phyloP scores from a whole-genome alignment of 2,113 vertebrate species.

The Hippocampus barbouri region DNA sequence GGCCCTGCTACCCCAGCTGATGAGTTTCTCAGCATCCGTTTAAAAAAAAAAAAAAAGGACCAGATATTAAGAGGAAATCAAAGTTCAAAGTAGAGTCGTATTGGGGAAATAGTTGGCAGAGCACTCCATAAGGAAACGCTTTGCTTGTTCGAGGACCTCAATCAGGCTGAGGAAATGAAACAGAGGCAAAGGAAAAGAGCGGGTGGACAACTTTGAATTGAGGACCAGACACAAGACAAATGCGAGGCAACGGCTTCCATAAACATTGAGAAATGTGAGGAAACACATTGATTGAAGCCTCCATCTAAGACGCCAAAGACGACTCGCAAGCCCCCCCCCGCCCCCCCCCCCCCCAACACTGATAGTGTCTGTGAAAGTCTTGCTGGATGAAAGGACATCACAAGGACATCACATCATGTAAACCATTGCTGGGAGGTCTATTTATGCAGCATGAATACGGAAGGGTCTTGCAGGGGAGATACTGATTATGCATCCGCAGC shows the following conservation, averaged over 20 bases:
- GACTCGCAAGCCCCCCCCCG: conserved; percentile 1
- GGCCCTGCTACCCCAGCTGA: conserved; percentile 57
- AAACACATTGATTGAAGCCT: conserved; percentile 52
- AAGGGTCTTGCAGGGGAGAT: conserved; percentile 34
- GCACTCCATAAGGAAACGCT: conserved; percentile 64
- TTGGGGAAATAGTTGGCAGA: conserved; percentile 60
- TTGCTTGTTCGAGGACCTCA: conserved; percentile 63
- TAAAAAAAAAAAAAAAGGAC: conserved; percentile 25
- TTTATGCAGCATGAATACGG: conserved; percentile 50
- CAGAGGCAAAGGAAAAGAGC: conserved; percentile 33
- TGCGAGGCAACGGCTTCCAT: conserved; percentile 53
- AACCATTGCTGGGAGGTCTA: conserved; percentile 46
- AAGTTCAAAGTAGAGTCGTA: conserved; percentile 64
- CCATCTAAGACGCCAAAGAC: conserved; percentile 25
- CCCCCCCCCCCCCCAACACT: conserved; percentile 23
- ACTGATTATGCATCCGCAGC: conserved; percentile 37
- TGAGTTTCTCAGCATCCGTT: conserved; percentile 62
- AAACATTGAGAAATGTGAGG: conserved; percentile 50
- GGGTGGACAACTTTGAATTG: conserved; percentile 45
- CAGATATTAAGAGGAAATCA: conserved; percentile 62
- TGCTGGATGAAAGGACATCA: conserved; percentile 56
- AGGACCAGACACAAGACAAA: conserved; percentile 53
- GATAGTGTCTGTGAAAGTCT: conserved; percentile 49
- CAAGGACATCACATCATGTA: conserved; percentile 63
- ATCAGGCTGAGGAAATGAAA: conserved; percentile 64